phyloP scores from a whole-genome alignment of 2,113 vertebrate genomes.

The Donacobius atricapilla region DNA sequence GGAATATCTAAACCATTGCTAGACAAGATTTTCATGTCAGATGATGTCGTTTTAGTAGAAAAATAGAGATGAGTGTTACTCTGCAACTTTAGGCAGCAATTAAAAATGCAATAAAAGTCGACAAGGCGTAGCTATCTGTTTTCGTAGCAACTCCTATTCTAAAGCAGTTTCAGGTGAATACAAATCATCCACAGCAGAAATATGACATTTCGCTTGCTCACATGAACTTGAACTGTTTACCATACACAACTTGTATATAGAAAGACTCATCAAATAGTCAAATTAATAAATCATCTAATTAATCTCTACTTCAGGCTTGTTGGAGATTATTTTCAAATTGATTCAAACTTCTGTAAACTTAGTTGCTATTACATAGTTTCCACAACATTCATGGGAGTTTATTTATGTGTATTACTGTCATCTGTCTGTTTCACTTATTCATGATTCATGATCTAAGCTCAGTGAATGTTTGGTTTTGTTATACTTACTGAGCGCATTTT shows the following conservation, averaged over 20 bases:
- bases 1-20: not conserved
- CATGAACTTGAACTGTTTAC: not conserved
- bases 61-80: not conserved
- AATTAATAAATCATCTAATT: constrained; percentile 4
- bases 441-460: not conserved
- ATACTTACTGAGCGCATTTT: not conserved
- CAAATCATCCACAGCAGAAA: not conserved
- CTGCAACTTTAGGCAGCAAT: not conserved
- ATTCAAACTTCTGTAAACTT: not conserved
- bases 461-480: not conserved
- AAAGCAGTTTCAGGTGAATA: not conserved
- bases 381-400: not conserved
- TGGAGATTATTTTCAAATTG: constrained; percentile 2
- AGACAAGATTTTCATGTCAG: not conserved
- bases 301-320: not conserved
- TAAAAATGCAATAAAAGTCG: not conserved
- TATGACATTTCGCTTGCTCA: not conserved
- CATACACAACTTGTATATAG: not conserved
- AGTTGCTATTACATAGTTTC: not conserved
- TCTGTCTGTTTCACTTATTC: not conserved
- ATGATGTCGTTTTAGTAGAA: not conserved
- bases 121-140: not conserved
- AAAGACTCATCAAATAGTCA: not conserved
- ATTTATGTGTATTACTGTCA: not conserved
- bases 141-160: not conserved